These are phyloP conservation scores for Burhinus oedicnemus DNA, from an alignment of 2,113 vertebrate genomes.

Conservation along the genomic window DNA sequence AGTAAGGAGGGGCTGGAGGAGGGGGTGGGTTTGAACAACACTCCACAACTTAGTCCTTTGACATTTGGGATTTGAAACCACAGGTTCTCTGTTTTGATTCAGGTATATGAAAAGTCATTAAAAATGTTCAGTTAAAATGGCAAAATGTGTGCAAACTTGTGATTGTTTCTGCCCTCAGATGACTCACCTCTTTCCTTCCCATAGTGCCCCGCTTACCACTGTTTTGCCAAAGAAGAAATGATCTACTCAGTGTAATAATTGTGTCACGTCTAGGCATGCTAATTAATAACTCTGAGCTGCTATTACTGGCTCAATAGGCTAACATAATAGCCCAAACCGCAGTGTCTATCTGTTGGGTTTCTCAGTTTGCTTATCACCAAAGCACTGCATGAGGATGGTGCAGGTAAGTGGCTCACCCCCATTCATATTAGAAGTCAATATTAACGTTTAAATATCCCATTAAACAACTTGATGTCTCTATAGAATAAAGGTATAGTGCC, in stretches of 20 bases:
- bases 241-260: not conserved
- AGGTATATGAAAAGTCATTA: not conserved
- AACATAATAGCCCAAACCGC: not conserved
- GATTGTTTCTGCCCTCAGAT: not conserved
- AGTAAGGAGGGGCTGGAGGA: not conserved
- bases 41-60: not conserved
- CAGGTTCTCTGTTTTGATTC: not conserved
- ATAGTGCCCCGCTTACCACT: not conserved
- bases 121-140: not conserved
- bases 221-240: conserved; percentile 1
- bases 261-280: not conserved
- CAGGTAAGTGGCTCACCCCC: not conserved
- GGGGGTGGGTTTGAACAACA: not conserved
- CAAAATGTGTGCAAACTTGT: not conserved
- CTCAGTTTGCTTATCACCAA: not conserved
- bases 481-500: not conserved
- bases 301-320: not conserved
- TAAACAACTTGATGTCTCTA: not conserved
- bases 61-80: not conserved
- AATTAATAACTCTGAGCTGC: not conserved
- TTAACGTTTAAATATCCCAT: not conserved
- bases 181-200: not conserved
- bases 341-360: not conserved
- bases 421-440: not conserved
- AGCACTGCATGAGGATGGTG: not conserved